These are phyloP conservation scores for Anguilla anguilla DNA, from an alignment of 2,797 vertebrate genomes.

Conservation along the genomic window DNA sequence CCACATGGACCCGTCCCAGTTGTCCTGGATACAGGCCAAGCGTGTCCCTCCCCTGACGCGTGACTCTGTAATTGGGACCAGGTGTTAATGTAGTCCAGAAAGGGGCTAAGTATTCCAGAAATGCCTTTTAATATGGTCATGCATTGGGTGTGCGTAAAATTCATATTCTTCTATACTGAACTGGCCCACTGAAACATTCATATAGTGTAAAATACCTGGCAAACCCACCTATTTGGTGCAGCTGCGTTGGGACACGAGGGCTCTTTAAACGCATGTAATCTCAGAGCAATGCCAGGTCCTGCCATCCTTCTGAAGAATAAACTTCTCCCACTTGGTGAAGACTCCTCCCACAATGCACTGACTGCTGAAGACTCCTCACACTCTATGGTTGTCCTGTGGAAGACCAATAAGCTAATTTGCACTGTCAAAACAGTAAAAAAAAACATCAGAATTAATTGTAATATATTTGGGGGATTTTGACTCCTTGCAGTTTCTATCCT, in stretches of 20 bases:
- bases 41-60: neutral
- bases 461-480: neutral
- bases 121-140: neutral
- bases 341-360: neutral
- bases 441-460: neutral
- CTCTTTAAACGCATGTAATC: neutral
- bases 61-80: neutral
- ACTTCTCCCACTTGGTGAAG: neutral
- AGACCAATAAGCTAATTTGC: neutral
- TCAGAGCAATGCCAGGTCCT: neutral
- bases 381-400: neutral
- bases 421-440: neutral
- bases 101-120: neutral
- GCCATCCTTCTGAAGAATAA: neutral
- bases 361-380: neutral
- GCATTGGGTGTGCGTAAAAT: neutral
- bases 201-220: neutral
- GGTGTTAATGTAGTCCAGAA: neutral
- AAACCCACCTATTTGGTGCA: neutral
- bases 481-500: no score
- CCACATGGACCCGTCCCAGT: neutral
- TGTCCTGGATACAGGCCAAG: neutral
- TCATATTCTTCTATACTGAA: neutral
- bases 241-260: neutral
- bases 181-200: neutral